phyloP scores from a whole-genome alignment of 2,113 vertebrate species.

The Aphyosemion australe region DNA sequence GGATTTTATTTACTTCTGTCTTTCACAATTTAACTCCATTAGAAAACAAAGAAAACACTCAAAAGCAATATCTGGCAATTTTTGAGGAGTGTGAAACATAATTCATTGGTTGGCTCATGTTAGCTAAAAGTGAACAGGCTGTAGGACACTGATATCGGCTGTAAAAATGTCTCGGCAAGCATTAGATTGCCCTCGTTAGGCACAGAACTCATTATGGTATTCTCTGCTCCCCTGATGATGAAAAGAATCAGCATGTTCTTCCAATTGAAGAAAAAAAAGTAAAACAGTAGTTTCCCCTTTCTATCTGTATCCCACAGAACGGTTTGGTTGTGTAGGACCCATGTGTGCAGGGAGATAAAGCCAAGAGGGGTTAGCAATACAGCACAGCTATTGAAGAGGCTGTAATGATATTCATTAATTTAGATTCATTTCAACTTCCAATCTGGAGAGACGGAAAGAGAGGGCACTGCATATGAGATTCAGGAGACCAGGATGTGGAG shows the following conservation, averaged over 20 bases:
- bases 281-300: slow-evolving; percentile 52
- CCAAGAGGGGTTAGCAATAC: slow-evolving; percentile 64
- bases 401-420: slow-evolving; percentile 80
- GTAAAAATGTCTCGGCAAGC: slow-evolving; percentile 63
- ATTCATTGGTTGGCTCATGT: slow-evolving; percentile 42
- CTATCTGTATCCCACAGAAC: slow-evolving; percentile 67
- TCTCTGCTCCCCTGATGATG: slow-evolving; percentile 56
- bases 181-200: slow-evolving; percentile 65
- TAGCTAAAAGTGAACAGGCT: slow-evolving; percentile 58
- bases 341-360: slow-evolving; percentile 74
- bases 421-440: slow-evolving; percentile 74
- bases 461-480: slow-evolving; percentile 39
- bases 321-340: slow-evolving; percentile 60
- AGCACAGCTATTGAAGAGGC: slow-evolving; percentile 63
- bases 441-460: slow-evolving; percentile 29
- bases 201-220: slow-evolving; percentile 67
- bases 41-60: background rate
- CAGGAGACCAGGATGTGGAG: slow-evolving; percentile 40
- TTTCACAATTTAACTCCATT: slow-evolving; percentile 44
- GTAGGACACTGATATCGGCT: slow-evolving; percentile 65
- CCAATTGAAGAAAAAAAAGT: slow-evolving; percentile 17
- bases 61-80: slow-evolving; percentile 40
- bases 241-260: slow-evolving; percentile 57
- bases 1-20: too few relatives aligned
- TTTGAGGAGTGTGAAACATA: slow-evolving; percentile 52